These are phyloP conservation scores for Heloderma charlesbogerti DNA, from an alignment of 2,113 vertebrate genomes.

Conservation along the genomic window DNA sequence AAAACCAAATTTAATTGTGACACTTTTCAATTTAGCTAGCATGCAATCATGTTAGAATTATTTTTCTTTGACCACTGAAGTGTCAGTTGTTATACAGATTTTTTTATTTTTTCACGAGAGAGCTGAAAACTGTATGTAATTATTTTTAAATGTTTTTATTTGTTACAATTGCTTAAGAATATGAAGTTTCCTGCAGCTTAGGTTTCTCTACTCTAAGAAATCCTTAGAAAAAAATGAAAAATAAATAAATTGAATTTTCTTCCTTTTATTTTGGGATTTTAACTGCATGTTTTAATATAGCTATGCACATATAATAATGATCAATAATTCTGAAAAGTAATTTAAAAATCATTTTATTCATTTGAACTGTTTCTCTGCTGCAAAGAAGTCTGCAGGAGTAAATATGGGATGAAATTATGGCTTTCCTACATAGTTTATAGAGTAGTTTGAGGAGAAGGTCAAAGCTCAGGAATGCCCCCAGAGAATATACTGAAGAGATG, in stretches of 20 bases:
- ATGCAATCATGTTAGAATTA: conserved; percentile 35
- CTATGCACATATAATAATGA: neutral
- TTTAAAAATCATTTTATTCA: conserved; percentile 10
- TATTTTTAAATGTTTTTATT: conserved; percentile 24
- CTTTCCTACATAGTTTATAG: neutral
- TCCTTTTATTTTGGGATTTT: neutral
- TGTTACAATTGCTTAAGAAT: conserved; percentile 35
- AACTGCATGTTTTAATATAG: neutral
- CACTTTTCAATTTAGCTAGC: conserved; percentile 42
- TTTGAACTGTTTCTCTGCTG: neutral
- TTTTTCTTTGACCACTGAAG: conserved; percentile 18
- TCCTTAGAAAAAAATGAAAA: conserved; percentile 38
- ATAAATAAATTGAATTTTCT: neutral
- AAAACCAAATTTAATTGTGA: conserved; percentile 25
- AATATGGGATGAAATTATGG: neutral
- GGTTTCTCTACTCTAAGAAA: conserved; percentile 6
- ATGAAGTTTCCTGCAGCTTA: neutral
- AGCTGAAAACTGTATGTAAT: conserved; percentile 48
- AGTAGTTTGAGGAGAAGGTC: neutral
- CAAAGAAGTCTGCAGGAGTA: neutral
- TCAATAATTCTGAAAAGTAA: neutral
- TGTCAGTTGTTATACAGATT: conserved; percentile 50
- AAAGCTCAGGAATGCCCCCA: rapidly evolving
- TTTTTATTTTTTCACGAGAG: conserved; percentile 13
- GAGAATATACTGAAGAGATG: neutral